Percentiles rank a stretch among this genome's conserved stretches.
phyloP scores from a whole-genome alignment of 2,113 vertebrate species.

The Casuarius casuarius region DNA sequence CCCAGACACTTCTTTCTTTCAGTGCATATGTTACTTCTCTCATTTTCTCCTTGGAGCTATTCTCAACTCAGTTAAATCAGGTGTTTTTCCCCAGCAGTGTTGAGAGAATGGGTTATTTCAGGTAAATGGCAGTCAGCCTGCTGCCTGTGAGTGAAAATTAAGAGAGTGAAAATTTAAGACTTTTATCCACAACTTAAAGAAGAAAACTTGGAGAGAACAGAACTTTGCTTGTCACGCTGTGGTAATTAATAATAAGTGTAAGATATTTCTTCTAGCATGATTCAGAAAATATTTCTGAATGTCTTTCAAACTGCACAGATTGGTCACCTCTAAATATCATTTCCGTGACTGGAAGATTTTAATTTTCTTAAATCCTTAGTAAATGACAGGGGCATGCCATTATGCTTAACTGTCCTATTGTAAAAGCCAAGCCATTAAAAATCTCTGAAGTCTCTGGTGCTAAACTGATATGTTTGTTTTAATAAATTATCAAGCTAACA shows the following conservation, averaged over 20 bases:
- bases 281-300: conserved; percentile 22
- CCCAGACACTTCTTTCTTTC: background rate
- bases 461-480: background rate
- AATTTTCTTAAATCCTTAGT: conserved; percentile 2
- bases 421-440: background rate
- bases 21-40: background rate
- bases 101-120: background rate
- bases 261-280: background rate
- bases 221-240: background rate
- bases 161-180: background rate
- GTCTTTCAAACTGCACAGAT: background rate
- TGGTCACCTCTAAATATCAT: conserved; percentile 10
- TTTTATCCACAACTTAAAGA: background rate
- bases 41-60: background rate
- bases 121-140: background rate
- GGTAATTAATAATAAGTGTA: background rate
- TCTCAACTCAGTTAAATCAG: background rate
- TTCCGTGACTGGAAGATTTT: background rate
- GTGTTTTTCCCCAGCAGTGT: background rate
- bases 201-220: background rate
- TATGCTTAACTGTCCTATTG: background rate
- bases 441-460: background rate
- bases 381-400: background rate
- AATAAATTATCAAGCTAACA: background rate
- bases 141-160: background rate